Base-by-base conservation (phyloP, 2,113 vertebrate genomes). In the Climacteris rufus region DNA sequence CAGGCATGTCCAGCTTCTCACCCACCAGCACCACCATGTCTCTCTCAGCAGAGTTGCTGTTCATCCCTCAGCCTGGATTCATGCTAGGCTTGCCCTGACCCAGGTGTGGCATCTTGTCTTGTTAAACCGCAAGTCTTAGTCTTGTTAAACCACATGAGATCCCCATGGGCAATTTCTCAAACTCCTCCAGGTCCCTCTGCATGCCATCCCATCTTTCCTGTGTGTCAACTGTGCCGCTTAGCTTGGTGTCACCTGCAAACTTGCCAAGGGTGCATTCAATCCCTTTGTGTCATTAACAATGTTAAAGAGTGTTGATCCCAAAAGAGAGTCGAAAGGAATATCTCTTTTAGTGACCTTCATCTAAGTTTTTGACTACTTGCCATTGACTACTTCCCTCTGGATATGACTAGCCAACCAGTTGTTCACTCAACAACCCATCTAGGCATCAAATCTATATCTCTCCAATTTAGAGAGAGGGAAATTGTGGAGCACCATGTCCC, bases 171-270 rank as follows among this genome's bases (percentile, higher is more conserved):
- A 21, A 57, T 1, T 57, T 61, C 21, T 50, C 12, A 18, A 19
- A 2, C 20, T 50, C 44, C 11, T 50, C 19, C 23, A n/a, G 16
- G 8, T 47, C 10, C 1, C 10, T 27, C 37, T 33, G 49, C 7
- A 57, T 45, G 13, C 6, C 7, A 45, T 39, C 8, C 9, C 0
- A 0, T 19, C 1, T 1, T 30, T 68, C 47, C 35, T 4, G 2
- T 14, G 2, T 17, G 15, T 24, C 30, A 45, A 10, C 27, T 28
- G 4, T 8, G 28, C 5, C 7, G 3, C 22, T 57, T 9, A 21
- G 11, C 11, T 64, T 40, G 10, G 22, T 65, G 21, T 11, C 16
- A 59, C 13, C 22, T 47, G 50, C 8, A 70, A 5, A 16, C 1
- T 37, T 53, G 1, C 12, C 30, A 14, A 49, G 0, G 8, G 8